A percentile compares a stretch with the other conserved stretches of the same genome.
Conservation (phyloP, 2,888 invertebrate species). For the Spilarctia lutea region DNA sequence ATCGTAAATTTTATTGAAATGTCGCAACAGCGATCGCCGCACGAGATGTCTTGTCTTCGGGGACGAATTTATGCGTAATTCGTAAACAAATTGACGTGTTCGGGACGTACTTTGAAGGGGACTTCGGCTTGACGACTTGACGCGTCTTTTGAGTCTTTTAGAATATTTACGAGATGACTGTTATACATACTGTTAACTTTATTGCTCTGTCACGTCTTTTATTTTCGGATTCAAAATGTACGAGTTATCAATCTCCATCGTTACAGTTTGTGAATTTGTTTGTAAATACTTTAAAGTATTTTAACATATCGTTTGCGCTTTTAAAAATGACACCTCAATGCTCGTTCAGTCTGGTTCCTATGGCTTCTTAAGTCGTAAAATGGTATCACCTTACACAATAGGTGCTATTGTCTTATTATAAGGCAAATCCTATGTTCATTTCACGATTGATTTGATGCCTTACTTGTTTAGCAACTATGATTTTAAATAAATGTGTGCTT, state of each 20-base stretch:
- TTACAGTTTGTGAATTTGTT: constrained; percentile 53
- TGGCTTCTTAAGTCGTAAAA: constrained; percentile 85
- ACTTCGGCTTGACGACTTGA: constrained; percentile 76
- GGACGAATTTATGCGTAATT: constrained; percentile 86
- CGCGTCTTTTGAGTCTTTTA: constrained; percentile 75
- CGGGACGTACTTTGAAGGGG: constrained; percentile 77
- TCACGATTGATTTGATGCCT: constrained; percentile 58
- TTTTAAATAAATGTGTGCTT: constrained; percentile 11
- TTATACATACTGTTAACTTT: constrained; percentile 62
- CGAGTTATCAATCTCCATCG: constrained; percentile 39
- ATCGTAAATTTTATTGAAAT: constrained; percentile 87
- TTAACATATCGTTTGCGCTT: constrained; percentile 72
- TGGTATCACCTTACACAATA: constrained; percentile 83
- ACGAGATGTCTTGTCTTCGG: constrained; percentile 84
- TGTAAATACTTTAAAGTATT: constrained; percentile 51
- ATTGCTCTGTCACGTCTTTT: constrained; percentile 52
- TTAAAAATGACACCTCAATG: constrained; percentile 80
- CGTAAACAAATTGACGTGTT: constrained; percentile 86
- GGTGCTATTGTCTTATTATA: constrained; percentile 79
- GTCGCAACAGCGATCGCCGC: constrained; percentile 84
- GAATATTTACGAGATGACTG: constrained; percentile 65
- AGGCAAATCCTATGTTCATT: constrained; percentile 64
- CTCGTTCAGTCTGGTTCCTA: constrained; percentile 72
- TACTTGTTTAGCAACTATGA: constrained; percentile 39
- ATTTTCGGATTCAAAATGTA: constrained; percentile 32